Conservation (phyloP, 2,797 vertebrate species). For the Erpetoichthys calabaricus region DNA sequence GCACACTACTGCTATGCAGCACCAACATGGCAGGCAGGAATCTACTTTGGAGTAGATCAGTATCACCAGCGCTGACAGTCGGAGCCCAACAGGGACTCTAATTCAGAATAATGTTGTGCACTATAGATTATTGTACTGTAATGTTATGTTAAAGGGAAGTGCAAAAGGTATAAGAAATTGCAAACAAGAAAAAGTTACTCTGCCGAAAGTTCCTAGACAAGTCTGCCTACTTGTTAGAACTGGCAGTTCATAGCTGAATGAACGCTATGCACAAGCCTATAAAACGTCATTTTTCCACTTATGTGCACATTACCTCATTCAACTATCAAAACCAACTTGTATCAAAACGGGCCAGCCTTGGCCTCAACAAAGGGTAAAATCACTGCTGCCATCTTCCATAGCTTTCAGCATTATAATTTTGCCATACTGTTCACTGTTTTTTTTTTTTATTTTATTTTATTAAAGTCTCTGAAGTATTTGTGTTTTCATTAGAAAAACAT, state of each 20-base stretch:
- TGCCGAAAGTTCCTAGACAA: too few species aligned
- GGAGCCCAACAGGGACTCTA: slow-evolving; percentile 52
- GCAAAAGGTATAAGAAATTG: slow-evolving; percentile 52
- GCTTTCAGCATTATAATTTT: too few species aligned
- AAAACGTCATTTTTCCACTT: slow-evolving; percentile 49
- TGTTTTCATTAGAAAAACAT: too few species aligned
- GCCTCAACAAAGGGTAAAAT: slow-evolving; percentile 1
- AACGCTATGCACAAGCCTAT: slow-evolving; percentile 62
- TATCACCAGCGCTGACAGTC: slow-evolving; percentile 60
- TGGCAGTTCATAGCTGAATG: slow-evolving; percentile 59
- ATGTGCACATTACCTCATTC: slow-evolving; percentile 64
- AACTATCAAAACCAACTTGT: slow-evolving; percentile 32
- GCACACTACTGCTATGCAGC: slow-evolving; percentile 59
- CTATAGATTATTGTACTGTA: slow-evolving; percentile 95
- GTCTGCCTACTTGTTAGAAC: slow-evolving; percentile 24
- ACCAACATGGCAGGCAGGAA: slow-evolving; percentile 45
- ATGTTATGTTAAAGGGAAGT: slow-evolving; percentile 83
- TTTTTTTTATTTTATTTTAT: too few species aligned
- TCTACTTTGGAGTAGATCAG: slow-evolving; percentile 55
- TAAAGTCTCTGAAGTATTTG: too few species aligned
- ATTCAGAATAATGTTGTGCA: slow-evolving; percentile 84
- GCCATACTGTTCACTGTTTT: too few species aligned
- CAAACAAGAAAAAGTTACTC: slow-evolving; percentile 34
- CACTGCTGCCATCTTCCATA: slow-evolving; percentile 18
- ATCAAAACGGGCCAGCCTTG: slow-evolving; percentile 21